A percentile compares a stretch with the other conserved stretches of the same genome.
These are phyloP conservation scores for Amblyornis subalaris DNA, from an alignment of 2,113 vertebrate species.

Conservation along the genomic window DNA sequence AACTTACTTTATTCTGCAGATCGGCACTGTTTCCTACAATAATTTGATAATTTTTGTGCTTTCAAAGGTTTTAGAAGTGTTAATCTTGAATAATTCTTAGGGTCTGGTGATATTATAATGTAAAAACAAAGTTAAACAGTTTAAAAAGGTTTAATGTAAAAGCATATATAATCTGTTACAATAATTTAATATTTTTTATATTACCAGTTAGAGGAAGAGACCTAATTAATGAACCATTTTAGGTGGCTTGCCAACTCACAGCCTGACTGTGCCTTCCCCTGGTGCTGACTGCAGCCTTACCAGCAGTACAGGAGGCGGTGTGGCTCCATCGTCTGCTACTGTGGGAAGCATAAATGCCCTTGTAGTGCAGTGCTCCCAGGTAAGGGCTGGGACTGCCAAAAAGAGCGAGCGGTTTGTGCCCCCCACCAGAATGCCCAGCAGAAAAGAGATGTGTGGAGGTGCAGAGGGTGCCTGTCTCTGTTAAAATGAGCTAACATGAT, in stretches of 20 bases:
- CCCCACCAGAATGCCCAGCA: not conserved
- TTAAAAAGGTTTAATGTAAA: not conserved
- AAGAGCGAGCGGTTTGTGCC: not conserved
- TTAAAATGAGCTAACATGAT: not conserved
- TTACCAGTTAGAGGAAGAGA: not conserved
- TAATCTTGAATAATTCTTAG: not conserved
- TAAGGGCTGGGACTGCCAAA: not conserved
- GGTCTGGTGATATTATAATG: not conserved
- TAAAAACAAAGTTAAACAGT: not conserved
- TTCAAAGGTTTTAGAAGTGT: not conserved
- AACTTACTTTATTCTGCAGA: not conserved
- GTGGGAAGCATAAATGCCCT: too few relatives aligned
- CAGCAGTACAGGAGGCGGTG: rapidly evolving
- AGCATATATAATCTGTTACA: not conserved
- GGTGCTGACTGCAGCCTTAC: not conserved
- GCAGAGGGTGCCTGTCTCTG: not conserved
- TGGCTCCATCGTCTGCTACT: not conserved
- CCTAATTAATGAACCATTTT: not conserved
- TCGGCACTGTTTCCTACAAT: not conserved
- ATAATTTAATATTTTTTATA: not conserved
- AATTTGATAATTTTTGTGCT: not conserved
- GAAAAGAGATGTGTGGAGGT: not conserved
- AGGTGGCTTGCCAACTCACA: not conserved
- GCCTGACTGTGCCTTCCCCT: not conserved
- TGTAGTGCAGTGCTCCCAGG: not conserved